Conservation (phyloP, 1,140 invertebrate genomes). For the Spodoptera frugiperda region DNA sequence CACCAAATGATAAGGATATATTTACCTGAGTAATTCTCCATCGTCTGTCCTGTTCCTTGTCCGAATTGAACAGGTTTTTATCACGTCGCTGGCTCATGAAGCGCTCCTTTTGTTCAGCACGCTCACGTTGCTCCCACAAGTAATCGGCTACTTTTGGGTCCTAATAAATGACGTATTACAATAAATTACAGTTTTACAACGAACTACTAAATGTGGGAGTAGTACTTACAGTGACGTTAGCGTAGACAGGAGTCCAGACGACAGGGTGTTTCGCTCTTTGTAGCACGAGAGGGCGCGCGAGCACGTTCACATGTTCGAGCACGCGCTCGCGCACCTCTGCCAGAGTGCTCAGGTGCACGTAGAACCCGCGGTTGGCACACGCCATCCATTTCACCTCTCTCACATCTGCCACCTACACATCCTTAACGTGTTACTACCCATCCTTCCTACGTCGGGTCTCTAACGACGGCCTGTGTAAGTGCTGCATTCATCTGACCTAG, state of each 20-base stretch:
- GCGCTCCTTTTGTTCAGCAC: slow-evolving; percentile 91
- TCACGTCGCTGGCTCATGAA: slow-evolving; percentile 88
- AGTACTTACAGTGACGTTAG: slow-evolving; percentile 92
- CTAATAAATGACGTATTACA: slow-evolving; percentile 70
- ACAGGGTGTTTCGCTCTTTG: slow-evolving; percentile 92
- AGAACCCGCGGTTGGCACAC: slow-evolving; percentile 97
- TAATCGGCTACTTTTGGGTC: slow-evolving; percentile 96
- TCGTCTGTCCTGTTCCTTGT: slow-evolving; percentile 86
- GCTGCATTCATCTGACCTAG: slow-evolving; percentile 25
- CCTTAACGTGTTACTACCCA: slow-evolving; percentile 9
- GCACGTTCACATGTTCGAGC: slow-evolving; percentile 95
- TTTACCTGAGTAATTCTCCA: slow-evolving; percentile 82
- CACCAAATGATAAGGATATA: too few species aligned
- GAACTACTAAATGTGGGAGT: neutral
- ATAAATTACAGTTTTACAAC: neutral
- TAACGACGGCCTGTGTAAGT: slow-evolving; percentile 25
- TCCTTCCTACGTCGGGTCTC: neutral
- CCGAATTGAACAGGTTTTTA: slow-evolving; percentile 85
- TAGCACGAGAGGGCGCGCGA: slow-evolving; percentile 95
- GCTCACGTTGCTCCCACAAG: slow-evolving; percentile 94
- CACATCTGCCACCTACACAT: slow-evolving; percentile 88
- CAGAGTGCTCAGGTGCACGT: slow-evolving; percentile 96
- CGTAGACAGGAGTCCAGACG: slow-evolving; percentile 97
- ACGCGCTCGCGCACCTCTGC: slow-evolving; percentile 98
- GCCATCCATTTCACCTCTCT: slow-evolving; percentile 98